Base-by-base conservation (phyloP, 2,797 vertebrate species). In the Nyctalus aviator region DNA sequence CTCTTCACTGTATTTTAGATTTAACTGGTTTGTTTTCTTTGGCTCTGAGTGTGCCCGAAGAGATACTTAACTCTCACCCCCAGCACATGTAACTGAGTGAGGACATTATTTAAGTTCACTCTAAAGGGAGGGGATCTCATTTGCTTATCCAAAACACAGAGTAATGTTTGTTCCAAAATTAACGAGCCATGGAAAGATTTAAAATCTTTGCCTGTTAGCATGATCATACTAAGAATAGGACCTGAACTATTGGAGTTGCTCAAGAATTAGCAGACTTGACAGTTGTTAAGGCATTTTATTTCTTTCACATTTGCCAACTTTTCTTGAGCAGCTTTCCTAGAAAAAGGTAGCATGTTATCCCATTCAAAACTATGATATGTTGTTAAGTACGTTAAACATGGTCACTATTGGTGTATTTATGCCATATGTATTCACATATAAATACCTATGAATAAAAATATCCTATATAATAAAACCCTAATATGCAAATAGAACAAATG, bases 21-120 rank as follows among this genome's bases (percentile, higher is more conserved):
- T 82, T 72, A n/a, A 62, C 66, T 90, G 55, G 76, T 90, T 91
- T 94, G 23, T 85, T 95, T 94, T 72, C 8, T 78, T 96, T 94
- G 81, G 76, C 41, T 41, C 21, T n/a, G 27, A 83, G 25, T 92
- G 41, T 91, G n/a, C 90, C 46, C 55, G 41, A 88, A 55, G 25
- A 79, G 73, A 73, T 81, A 83, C 9, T 68, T 17, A 23, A 55
- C 64, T 10, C 64, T n/a, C 64, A 21, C 50, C 18, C 75, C 25
- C 27, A 64, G 17, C 62, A 71, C 20, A 23, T 84, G 14, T 73
- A 48, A 76, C 59, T 32, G 50, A 86, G 21, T 64, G 35, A 84
- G 95, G 93, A 55, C 64, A 50, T 62, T 66, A 53, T 89, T 96
- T 87, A 50, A 30, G 55, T 78, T 68, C 71, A 41, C 15, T 75